A percentile compares a stretch with the other conserved stretches of the same genome.
These are phyloP conservation scores for Oryzias javanicus DNA, from an alignment of 2,113 vertebrate genomes.

Conservation along the genomic window DNA sequence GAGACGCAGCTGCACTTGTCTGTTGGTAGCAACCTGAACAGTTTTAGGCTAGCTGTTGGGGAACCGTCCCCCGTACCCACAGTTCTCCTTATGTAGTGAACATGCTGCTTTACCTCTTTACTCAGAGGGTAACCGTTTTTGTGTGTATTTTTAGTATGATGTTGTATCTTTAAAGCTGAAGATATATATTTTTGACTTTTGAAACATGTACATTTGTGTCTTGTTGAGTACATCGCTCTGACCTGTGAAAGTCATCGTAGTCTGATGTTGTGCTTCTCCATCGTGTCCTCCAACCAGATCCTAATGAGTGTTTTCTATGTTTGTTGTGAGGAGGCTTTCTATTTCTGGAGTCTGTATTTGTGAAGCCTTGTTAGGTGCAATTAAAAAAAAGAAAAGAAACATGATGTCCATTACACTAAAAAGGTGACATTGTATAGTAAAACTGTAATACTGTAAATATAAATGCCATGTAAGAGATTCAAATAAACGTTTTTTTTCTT, in stretches of 20 bases:
- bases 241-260: slow-evolving; percentile 73
- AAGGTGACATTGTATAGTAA: slow-evolving; percentile 62
- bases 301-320: slow-evolving; percentile 64
- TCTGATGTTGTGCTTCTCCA: slow-evolving; percentile 79
- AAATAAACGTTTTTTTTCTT: slow-evolving; percentile 75
- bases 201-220: slow-evolving; percentile 73
- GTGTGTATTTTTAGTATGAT: slow-evolving; percentile 57
- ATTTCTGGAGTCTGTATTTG: slow-evolving; percentile 81
- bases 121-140: slow-evolving; percentile 57
- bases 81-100: slow-evolving; percentile 61
- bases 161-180: slow-evolving; percentile 50
- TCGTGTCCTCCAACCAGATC: slow-evolving; percentile 74
- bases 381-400: slow-evolving; percentile 63
- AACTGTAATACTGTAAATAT: slow-evolving; percentile 60
- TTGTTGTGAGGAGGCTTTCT: slow-evolving; percentile 74
- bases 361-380: slow-evolving; percentile 88
- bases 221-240: slow-evolving; percentile 79
- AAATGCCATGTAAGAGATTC: slow-evolving; percentile 68
- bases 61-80: slow-evolving; percentile 48
- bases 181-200: slow-evolving; percentile 66
- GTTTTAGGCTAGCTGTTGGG: slow-evolving; percentile 45
- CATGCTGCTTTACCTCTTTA: slow-evolving; percentile 70
- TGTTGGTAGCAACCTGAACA: slow-evolving; percentile 31
- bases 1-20: slow-evolving; percentile 12
- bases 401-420: slow-evolving; percentile 63